These are phyloP conservation scores for Naso thynnoides DNA, from an alignment of 2,797 vertebrate species.

Conservation along the genomic window DNA sequence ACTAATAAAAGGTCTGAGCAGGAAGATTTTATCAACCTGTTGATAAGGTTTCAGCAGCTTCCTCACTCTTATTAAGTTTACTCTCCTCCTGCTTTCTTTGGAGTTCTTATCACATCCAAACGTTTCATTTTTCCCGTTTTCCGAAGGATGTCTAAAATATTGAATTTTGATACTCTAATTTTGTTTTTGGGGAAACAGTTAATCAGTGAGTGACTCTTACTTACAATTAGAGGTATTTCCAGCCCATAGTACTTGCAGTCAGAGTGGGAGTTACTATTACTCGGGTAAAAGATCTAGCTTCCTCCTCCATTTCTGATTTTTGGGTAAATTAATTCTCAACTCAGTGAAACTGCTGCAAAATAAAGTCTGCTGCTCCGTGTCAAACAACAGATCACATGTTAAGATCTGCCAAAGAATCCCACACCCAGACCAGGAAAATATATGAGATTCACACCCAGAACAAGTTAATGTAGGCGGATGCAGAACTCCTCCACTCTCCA, in stretches of 20 bases:
- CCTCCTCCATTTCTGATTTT: neutral
- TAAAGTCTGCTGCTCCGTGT: neutral
- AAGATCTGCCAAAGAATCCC: slow-evolving; percentile 10
- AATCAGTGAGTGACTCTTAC: too few relatives aligned
- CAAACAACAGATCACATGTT: neutral
- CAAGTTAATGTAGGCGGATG: neutral
- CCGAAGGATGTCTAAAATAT: too few relatives aligned
- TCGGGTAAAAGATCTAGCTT: neutral
- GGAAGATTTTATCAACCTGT: neutral
- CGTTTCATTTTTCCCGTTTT: neutral
- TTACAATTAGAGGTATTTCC: too few relatives aligned
- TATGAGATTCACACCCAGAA: slow-evolving; percentile 31
- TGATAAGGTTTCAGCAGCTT: neutral
- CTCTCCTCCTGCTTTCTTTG: too few relatives aligned
- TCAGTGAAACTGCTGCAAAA: neutral
- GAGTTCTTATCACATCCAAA: neutral
- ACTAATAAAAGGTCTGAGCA: neutral
- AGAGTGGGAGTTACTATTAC: neutral
- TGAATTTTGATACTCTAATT: too few relatives aligned
- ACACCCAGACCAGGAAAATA: slow-evolving; percentile 8
- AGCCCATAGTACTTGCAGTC: too few relatives aligned
- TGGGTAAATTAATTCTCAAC: neutral
- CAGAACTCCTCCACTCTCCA: slow-evolving; percentile 1
- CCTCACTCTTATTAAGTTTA: too few relatives aligned
- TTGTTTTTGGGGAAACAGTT: too few relatives aligned